These are phyloP conservation scores for Chondrilla cf. caribensis DNA, from an alignment of 37 sponge, comb jelly and placozoan species.

Conservation along the genomic window DNA sequence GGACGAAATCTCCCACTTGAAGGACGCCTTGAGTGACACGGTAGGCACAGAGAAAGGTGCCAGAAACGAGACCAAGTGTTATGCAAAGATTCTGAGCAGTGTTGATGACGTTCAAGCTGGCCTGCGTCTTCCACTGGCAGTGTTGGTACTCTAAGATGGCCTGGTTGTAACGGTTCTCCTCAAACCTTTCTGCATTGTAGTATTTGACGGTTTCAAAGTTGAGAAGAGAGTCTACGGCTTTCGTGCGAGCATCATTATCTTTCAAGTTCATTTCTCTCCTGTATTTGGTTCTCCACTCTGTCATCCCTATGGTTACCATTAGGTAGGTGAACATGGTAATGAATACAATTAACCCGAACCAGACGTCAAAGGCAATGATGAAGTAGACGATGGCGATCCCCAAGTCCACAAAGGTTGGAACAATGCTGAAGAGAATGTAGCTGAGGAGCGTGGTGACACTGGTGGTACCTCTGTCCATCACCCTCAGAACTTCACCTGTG, in stretches of 20 bases:
- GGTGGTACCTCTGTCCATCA: constrained; percentile 90
- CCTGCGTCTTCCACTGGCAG: constrained; percentile 76
- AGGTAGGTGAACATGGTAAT: constrained; percentile 83
- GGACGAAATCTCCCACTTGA: constrained; percentile 94
- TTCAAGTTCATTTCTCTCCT: constrained; percentile 90
- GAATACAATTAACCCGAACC: constrained; percentile 98
- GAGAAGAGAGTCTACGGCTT: constrained; percentile 93
- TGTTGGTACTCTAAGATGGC: constrained; percentile 71
- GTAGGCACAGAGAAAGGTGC: constrained; percentile 90
- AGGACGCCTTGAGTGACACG: constrained; percentile 76
- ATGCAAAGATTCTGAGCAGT: constrained; percentile 84
- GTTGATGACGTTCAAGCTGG: constrained; percentile 74
- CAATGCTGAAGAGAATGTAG: constrained; percentile 92
- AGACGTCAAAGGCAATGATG: constrained; percentile 90
- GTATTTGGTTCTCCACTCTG: constrained; percentile 94
- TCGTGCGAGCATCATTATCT: constrained; percentile 79
- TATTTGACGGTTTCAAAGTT: constrained; percentile 99
- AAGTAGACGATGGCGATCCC: constrained; percentile 94
- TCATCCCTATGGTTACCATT: constrained; percentile 86
- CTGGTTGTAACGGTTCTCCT: constrained; percentile 68
- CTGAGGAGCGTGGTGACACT: constrained; percentile 89
- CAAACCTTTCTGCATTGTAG: constrained; percentile 89
- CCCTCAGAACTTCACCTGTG: constrained; percentile 80
- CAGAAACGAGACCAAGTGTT: constrained; percentile 73
- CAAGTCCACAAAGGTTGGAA: constrained; percentile 90